phyloP scores from a whole-genome alignment of 2,797 vertebrate species.

The Astyanax mexicanus region DNA sequence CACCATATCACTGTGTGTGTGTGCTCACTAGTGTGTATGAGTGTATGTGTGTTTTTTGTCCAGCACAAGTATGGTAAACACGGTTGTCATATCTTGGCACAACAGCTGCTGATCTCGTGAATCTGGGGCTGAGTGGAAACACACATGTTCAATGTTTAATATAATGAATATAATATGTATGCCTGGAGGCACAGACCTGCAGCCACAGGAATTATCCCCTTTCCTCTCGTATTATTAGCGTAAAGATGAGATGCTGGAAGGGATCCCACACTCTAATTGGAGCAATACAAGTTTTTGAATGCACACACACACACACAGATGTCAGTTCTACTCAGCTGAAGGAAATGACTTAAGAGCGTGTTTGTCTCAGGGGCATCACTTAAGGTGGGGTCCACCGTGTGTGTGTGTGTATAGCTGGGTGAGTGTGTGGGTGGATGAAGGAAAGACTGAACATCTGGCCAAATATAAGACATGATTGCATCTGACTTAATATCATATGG shows the following conservation, averaged over 20 bases:
- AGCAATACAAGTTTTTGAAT: background rate
- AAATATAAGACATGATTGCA: slow-evolving; percentile 29
- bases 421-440: background rate
- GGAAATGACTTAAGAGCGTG: slow-evolving; percentile 16
- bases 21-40: too few species aligned
- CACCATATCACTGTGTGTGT: too few species aligned
- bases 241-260: background rate
- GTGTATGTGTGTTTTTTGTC: too few species aligned
- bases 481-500: slow-evolving; percentile 42
- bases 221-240: background rate
- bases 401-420: background rate
- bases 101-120: background rate
- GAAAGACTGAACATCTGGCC: slow-evolving; percentile 26
- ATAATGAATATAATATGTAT: background rate
- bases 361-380: slow-evolving; percentile 7
- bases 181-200: background rate
- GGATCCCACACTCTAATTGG: background rate
- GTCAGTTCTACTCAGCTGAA: slow-evolving; percentile 11
- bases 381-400: background rate
- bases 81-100: too few species aligned
- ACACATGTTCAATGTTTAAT: background rate
- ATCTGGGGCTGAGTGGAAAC: background rate
- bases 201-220: background rate
- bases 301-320: slow-evolving; percentile 4
- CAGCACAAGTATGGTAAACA: too few species aligned